Evolutionary conservation across 1,140 invertebrate genomes (phyloP).

Genomic region (Neotoxoptera formosana): DNA sequence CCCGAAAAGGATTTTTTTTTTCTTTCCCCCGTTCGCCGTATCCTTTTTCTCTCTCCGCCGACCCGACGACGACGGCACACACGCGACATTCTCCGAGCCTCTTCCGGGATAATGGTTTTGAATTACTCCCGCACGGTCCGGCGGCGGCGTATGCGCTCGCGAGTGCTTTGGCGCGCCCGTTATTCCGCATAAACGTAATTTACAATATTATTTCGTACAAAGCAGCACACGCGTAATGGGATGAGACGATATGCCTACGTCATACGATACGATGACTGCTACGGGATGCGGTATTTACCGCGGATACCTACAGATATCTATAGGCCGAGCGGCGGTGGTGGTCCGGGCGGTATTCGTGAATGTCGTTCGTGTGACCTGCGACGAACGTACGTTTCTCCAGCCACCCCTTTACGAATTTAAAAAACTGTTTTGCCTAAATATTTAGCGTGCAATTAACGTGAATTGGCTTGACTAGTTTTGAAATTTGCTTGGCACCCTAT

Average conservation of each 20-base stretch:
- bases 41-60: not conserved
- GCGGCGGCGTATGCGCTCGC: no score
- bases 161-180: not conserved
- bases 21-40: not conserved
- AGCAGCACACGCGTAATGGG: not conserved
- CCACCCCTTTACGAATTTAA: no score
- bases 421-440: no score
- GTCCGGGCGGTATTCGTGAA: no score
- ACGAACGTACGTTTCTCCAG: no score
- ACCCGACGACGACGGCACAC: no score
- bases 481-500: no score
- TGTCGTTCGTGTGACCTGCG: no score
- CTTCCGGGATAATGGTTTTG: not conserved
- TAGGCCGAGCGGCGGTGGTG: no score
- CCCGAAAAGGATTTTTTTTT: not conserved
- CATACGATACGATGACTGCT: not conserved
- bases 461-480: no score
- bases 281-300: not conserved
- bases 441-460: no score
- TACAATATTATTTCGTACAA: not conserved
- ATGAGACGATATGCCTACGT: not conserved
- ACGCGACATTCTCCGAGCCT: not conserved
- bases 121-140: not conserved
- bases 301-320: no score
- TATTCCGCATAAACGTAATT: not conserved